Percentiles rank a stretch among this genome's conserved stretches.
phyloP scores from a whole-genome alignment of 2,113 vertebrate species.

The Aptenodytes patagonicus region DNA sequence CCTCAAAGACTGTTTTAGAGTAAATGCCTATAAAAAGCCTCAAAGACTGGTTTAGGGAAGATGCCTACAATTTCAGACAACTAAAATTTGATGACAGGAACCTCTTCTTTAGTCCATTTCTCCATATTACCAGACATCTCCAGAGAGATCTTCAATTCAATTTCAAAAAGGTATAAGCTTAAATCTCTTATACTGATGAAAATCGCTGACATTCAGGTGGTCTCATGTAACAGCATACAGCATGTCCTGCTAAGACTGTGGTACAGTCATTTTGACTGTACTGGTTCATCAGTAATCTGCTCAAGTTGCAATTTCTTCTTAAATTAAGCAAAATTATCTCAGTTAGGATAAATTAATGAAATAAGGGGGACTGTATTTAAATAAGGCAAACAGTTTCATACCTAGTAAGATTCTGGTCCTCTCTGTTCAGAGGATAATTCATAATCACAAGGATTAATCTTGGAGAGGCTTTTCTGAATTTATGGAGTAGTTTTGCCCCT shows the following conservation, averaged over 20 bases:
- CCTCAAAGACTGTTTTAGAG: neutral
- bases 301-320: neutral
- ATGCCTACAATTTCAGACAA: neutral
- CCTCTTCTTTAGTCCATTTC: neutral
- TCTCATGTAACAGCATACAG: neutral
- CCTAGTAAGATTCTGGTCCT: neutral
- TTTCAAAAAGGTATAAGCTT: neutral
- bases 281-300: neutral
- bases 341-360: neutral
- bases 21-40: neutral
- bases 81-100: neutral
- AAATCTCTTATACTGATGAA: neutral
- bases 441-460: neutral
- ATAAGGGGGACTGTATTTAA: neutral
- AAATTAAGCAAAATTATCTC: neutral
- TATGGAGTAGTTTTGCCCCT: neutral
- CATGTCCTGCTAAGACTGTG: neutral
- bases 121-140: neutral
- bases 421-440: neutral
- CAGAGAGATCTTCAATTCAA: neutral
- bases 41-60: neutral
- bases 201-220: neutral
- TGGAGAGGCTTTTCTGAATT: neutral
- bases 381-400: neutral
- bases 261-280: neutral